phyloP scores from a whole-genome alignment of 2,888 invertebrate genomes.

The Automeris io region DNA sequence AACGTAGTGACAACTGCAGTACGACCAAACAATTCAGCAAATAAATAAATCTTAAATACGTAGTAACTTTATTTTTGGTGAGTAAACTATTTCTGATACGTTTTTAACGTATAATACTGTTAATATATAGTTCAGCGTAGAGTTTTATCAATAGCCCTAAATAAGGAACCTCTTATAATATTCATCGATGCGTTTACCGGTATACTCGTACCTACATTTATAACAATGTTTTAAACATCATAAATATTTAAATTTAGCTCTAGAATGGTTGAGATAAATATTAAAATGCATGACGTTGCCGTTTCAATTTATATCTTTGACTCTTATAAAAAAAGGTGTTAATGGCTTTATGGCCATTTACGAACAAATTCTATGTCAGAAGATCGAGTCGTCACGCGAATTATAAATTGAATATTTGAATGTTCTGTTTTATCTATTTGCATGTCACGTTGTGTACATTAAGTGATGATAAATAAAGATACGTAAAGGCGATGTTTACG shows the following conservation, averaged over 20 bases:
- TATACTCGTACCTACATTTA: conserved; percentile 29
- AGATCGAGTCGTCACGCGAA: not conserved
- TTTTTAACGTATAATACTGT: conserved; percentile 12
- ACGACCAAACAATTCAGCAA: conserved; percentile 57
- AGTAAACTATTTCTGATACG: conserved; percentile 47
- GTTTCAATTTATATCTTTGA: conserved; percentile 35
- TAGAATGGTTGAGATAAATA: conserved; percentile 30
- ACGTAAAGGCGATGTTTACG: conserved; percentile 15
- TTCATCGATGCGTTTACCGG: conserved; percentile 45
- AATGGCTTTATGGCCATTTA: not conserved
- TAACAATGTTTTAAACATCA: conserved; percentile 21
- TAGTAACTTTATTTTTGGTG: conserved; percentile 49
- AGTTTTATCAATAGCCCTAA: conserved; percentile 9
- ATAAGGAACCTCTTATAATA: conserved; percentile 28
- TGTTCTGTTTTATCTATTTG: conserved; percentile 14
- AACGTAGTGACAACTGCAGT: conserved; percentile 65
- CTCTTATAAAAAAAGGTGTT: conserved; percentile 7
- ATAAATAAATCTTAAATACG: conserved; percentile 58
- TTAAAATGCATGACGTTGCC: conserved; percentile 18
- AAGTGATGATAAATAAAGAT: conserved; percentile 18
- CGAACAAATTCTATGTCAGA: not conserved
- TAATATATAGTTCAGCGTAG: not conserved
- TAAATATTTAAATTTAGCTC: conserved; percentile 25
- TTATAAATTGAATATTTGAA: not conserved
- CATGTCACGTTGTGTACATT: conserved; percentile 18